Conservation (phyloP, 2,888 invertebrate genomes). For the Marasmarcha lunaedactyla region DNA sequence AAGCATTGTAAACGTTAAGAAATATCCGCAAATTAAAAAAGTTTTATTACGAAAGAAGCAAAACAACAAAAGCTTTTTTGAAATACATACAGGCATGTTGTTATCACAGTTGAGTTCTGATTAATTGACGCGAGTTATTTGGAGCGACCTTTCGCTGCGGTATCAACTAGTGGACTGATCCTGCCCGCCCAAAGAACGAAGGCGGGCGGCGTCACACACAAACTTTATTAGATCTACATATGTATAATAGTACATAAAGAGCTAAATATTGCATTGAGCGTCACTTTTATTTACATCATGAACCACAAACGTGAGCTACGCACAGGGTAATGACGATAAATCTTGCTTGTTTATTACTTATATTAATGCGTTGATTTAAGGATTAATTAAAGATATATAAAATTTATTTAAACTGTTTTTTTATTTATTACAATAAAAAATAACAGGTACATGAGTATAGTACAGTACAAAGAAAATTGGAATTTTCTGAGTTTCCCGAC, state of each 20-base stretch:
- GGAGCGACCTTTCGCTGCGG: constrained; percentile 42
- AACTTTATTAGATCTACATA: no score
- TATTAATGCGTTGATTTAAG: no score
- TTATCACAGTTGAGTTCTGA: constrained; percentile 27
- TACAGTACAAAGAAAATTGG: no score
- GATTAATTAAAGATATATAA: no score
- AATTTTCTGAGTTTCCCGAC: no score
- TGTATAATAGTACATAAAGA: background rate
- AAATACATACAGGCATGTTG: constrained; percentile 54
- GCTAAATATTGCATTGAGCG: background rate
- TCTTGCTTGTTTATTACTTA: constrained; percentile 3
- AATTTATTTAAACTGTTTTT: no score
- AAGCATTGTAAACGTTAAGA: no score
- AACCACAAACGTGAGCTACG: constrained; percentile 9
- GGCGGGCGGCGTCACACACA: constrained; percentile 29
- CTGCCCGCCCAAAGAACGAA: constrained; percentile 52
- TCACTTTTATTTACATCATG: constrained; percentile 6
- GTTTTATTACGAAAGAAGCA: no score
- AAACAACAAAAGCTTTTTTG: no score
- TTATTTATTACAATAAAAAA: no score
- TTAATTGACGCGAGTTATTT: constrained; percentile 24
- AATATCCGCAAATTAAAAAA: no score
- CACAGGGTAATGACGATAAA: constrained; percentile 13
- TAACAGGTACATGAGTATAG: no score
- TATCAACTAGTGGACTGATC: constrained; percentile 29